Base-by-base conservation (phyloP, 2,797 vertebrate genomes). In the Mastacembelus armatus region DNA sequence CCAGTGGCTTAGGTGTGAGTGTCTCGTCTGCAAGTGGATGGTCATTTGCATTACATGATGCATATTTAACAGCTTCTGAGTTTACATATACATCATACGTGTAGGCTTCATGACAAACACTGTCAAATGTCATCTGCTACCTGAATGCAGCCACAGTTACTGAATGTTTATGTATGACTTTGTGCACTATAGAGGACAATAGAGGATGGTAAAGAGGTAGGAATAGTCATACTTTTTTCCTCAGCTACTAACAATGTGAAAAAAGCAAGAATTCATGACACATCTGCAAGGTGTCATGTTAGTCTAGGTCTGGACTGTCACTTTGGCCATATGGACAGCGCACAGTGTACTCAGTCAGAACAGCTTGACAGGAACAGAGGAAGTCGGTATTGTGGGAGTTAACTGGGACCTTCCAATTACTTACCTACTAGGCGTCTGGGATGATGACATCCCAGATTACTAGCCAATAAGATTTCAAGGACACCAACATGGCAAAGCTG, bases 11-110 rank as follows among this genome's bases (percentile, higher is more conserved):
- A 9, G 18, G 39, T 52, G n/a, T 57, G 59, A 56, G 19, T 47
- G 22, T 63, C 66, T 50, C 33, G 42, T 74, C 64, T 66, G 33
- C 32, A 78, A 74, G 39, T 59, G 21, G 50, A 48, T 54, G 63
- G 61, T 70, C 59, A 63, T 62, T 55, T 49, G 21, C 14, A 8
- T 54, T 59, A 7, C 51, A 50, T 51, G 38, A 69, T 26, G 1
- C 29, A 48, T 42, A 57, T 32, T 21, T 51, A 51, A 51, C 51
- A 66, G 40, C 40, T 29, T 27, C 48, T 16, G n/a, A 52, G 29
- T 75, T 63, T 56, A 67, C 39, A 26, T 56, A 24, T 1, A 27
- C 72, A 56, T 68, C 29, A n/a, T 27, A 22, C 56, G 66, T 62
- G 73, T 58, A n/a, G 58, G 43, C 51, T 50, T 64, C 21, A 69